These are phyloP conservation scores for Cebidichthys violaceus DNA, from an alignment of 2,113 vertebrate species.

Conservation along the genomic window DNA sequence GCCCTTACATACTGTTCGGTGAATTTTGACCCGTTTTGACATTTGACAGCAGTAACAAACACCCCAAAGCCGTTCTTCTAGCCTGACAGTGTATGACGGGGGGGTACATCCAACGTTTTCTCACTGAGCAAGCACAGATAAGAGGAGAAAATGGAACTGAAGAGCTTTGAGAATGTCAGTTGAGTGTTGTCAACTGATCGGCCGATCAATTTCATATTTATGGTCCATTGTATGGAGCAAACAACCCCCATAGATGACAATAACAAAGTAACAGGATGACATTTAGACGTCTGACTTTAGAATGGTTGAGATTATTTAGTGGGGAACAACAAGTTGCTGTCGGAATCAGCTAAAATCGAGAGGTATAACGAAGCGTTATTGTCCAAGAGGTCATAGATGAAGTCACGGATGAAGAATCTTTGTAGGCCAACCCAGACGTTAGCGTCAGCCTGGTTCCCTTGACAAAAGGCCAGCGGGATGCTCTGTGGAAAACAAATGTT, in stretches of 20 bases:
- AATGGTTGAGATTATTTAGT: background rate
- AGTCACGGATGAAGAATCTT: background rate
- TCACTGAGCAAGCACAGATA: no score
- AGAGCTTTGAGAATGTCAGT: background rate
- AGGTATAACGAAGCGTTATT: background rate
- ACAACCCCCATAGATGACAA: background rate
- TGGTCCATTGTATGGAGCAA: background rate
- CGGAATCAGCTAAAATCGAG: no score
- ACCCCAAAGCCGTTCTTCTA: no score
- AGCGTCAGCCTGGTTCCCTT: background rate
- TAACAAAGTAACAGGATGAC: background rate
- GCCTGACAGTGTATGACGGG: no score
- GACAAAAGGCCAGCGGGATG: background rate
- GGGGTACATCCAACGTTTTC: no score
- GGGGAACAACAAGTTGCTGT: background rate
- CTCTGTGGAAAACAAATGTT: background rate
- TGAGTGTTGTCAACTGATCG: no score
- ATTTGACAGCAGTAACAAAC: background rate
- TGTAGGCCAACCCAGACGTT: background rate
- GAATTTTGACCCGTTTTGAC: background rate
- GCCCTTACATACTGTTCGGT: background rate
- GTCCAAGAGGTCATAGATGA: no score
- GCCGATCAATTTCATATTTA: no score
- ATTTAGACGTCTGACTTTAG: background rate
- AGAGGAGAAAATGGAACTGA: background rate